Evolutionary conservation across 2,888 invertebrate genomes (phyloP), one percentile per base, ranked within the genome.

Genomic region (Drosophila limbata): DNA sequence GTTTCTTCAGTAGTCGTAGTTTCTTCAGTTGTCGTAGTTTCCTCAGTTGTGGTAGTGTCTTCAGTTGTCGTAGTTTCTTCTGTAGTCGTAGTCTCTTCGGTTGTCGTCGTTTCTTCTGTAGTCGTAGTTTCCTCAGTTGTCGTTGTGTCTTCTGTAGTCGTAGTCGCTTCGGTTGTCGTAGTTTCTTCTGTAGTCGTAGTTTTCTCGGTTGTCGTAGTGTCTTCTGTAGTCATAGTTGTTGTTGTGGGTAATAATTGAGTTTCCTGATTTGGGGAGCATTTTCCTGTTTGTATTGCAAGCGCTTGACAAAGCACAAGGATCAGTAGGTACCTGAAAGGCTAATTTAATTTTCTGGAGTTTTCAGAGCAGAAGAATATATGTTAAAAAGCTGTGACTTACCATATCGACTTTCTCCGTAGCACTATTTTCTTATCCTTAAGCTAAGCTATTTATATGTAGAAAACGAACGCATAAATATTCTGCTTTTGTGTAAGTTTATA

Each of bases 241-340:
- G 33, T 13, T 19, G 47, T 25, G 15, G 8, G 9, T n/a, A 6
- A 3, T 13, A 39, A 17, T 51, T 42, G 40, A 17, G 51, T 31
- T 25, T 11, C 21, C 9, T 59, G 28, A 4, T 4, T 31, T 21
- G 25, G n/a, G 19, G 17, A 39, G 33, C 50, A 50, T 21, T 44
- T 35, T 17, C 15, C 25, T 2, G 13, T 17, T 10, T 31, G 31
- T 15, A 9, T 17, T 9, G 33, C 15, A 39, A 52, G 21, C 15
- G 28, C 44, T 47, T 45, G 21, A 31, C 9, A 53, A 39, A 53
- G 17, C 17, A 62, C 28, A 17, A 61, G 17, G 4, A 44, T 17
- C 17, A 61, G 5, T 17, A 51, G 17, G 28, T 13, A 35, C 17
- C 51, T 61, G 60, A 15, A 44, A 51, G 13, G 10, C 60, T 61